Base-by-base conservation (phyloP, 2,797 vertebrate genomes). In the Phrynocephalus forsythii region DNA sequence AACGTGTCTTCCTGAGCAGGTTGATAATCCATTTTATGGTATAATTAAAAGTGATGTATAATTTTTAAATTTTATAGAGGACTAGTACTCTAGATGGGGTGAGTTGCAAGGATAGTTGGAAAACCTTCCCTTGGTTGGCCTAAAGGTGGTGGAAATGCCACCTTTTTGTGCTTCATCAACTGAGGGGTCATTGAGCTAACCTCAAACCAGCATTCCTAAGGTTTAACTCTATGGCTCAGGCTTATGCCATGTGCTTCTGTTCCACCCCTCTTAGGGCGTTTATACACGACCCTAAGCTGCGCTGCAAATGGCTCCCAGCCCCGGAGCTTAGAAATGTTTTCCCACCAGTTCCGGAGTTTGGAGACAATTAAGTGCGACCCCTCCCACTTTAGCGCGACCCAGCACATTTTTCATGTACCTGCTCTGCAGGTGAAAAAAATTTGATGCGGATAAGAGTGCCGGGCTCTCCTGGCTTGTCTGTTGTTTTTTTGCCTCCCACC, bases 221-320 rank as follows among this genome's bases (percentile, higher is more conserved):
- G 48, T 44, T 67, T 88, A 75, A 87, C 80, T 69, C 66, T 90
- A 3, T 38, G 80, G 20, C 71, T 84, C 87, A 30, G 16, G 2
- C 50, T 52, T 56, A 22, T 79, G 0, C 87, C 91, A 5, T 24
- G 24, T 73, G 78, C 86, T 67, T 92, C 56, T 0, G 30, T 38
- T 86, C 84, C 84, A 86, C 86, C 92, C 77, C 91, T 48, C 89
- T 88, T 88, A 73, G 92, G n/a, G n/a, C n/a, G n/a, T n/a, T n/a
- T n/a, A n/a, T n/a, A n/a, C n/a, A n/a, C n/a, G n/a, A n/a, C n/a
- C n/a, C n/a, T n/a, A n/a, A n/a, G n/a, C n/a, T n/a, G n/a, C n/a
- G n/a, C n/a, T n/a, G n/a, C n/a, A n/a, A n/a, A n/a, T n/a, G n/a
- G n/a, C n/a, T n/a, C n/a, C n/a, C n/a, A n/a, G n/a, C n/a, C n/a